Percentiles rank a stretch among this genome's conserved stretches.
Conservation (phyloP, 2,888 invertebrate genomes). For the Pediacus dermestoides region DNA sequence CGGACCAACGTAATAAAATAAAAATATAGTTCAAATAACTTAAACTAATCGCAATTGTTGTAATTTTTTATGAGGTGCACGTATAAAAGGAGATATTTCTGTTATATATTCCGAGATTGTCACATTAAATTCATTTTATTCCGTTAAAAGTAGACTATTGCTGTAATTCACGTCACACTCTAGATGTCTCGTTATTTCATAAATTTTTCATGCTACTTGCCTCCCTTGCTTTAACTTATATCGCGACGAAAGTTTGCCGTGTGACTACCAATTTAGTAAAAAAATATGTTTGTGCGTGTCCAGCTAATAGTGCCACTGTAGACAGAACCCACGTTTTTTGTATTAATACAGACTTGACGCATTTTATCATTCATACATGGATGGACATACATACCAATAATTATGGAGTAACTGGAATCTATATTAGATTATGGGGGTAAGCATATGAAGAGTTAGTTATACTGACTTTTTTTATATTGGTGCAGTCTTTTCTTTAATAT, state of each 20-base stretch:
- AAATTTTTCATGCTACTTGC: conserved; percentile 18
- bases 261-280: conserved; percentile 9
- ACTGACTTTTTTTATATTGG: too few species aligned
- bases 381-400: too few species aligned
- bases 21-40: too few species aligned
- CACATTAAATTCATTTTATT: conserved; percentile 17
- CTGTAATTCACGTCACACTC: conserved; percentile 16
- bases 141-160: conserved; percentile 4
- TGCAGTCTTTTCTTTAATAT: too few species aligned
- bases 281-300: too few species aligned
- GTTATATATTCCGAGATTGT: conserved; percentile 14
- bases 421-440: too few species aligned
- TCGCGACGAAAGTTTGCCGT: conserved; percentile 8
- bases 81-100: conserved; percentile 5
- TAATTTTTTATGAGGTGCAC: conserved; percentile 1
- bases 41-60: too few species aligned
- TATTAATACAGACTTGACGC: not conserved
- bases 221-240: conserved; percentile 9
- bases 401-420: too few species aligned
- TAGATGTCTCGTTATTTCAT: conserved; percentile 18
- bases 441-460: too few species aligned
- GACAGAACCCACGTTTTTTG: conserved; percentile 1
- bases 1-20: too few species aligned
- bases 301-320: not conserved
- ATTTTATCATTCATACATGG: not conserved